These are phyloP conservation scores for Drepana arcuata DNA, from an alignment of 1,140 invertebrate genomes.

Conservation along the genomic window DNA sequence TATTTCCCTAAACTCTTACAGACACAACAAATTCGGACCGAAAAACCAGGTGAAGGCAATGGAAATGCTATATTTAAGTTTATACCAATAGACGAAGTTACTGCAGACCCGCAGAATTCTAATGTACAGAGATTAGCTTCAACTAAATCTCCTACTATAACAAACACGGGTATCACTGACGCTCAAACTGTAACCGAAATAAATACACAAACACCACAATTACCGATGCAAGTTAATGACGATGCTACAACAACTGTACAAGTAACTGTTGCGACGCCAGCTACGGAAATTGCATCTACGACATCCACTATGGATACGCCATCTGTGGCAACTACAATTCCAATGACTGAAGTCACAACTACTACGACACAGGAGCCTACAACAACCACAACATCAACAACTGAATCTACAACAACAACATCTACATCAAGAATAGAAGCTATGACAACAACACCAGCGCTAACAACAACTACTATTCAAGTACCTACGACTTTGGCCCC, in stretches of 20 bases:
- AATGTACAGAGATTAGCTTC: conserved; percentile 62
- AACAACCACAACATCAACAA: conserved; percentile 18
- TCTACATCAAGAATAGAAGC: conserved; percentile 21
- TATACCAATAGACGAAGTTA: conserved; percentile 66
- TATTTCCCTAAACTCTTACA: conserved; percentile 38
- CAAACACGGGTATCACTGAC: conserved; percentile 22
- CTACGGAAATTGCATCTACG: conserved; percentile 12
- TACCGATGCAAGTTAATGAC: conserved; percentile 32
- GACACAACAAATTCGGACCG: conserved; percentile 69
- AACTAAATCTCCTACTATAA: conserved; percentile 31
- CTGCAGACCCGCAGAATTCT: conserved; percentile 41
- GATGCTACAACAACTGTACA: conserved; percentile 27
- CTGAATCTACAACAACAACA: conserved; percentile 22
- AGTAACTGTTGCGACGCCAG: conserved; percentile 13
- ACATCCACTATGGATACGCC: conserved; percentile 6
- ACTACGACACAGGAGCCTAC: conserved; percentile 3
- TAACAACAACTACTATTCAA: conserved; percentile 17
- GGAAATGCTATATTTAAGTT: conserved; percentile 62
- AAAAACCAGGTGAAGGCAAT: conserved; percentile 48
- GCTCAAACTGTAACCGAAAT: conserved; percentile 21
- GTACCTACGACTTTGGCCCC: conserved; percentile 10
- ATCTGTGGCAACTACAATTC: conserved; percentile 8
- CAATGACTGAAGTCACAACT: conserved; percentile 2
- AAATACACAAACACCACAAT: conserved; percentile 35
- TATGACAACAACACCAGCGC: conserved; percentile 14